These are phyloP conservation scores for Hippocampus guttulatus DNA, from an alignment of 2,113 vertebrate species.

Conservation along the genomic window DNA sequence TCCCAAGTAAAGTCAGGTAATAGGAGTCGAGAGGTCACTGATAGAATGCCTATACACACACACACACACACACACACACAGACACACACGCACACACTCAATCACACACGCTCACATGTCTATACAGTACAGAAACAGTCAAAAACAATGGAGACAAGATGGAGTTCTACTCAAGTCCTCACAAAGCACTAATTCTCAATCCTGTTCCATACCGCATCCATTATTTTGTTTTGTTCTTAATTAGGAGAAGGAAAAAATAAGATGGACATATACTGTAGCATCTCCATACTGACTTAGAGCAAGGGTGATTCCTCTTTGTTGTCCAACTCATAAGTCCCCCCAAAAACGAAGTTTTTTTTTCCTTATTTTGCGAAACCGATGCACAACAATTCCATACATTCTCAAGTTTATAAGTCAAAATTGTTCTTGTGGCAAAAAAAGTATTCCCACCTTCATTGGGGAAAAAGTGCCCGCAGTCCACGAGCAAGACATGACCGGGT, in stretches of 20 bases:
- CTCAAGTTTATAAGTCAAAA: slow-evolving; percentile 69
- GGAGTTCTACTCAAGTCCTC: slow-evolving; percentile 70
- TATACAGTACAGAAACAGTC: slow-evolving; percentile 78
- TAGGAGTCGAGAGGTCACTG: slow-evolving; percentile 85
- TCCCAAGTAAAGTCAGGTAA: slow-evolving; percentile 67
- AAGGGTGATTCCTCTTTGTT: slow-evolving; percentile 54
- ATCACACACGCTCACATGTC: slow-evolving; percentile 84
- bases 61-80: slow-evolving; percentile 75
- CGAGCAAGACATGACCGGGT: slow-evolving; percentile 32
- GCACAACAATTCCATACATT: slow-evolving; percentile 74
- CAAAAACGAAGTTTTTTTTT: slow-evolving; percentile 53
- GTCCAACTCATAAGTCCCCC: slow-evolving; percentile 65
- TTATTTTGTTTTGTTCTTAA: slow-evolving; percentile 58
- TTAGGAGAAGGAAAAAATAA: slow-evolving; percentile 51
- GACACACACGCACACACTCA: slow-evolving; percentile 75
- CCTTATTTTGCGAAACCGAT: slow-evolving; percentile 57
- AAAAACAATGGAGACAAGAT: slow-evolving; percentile 70
- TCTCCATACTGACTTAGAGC: slow-evolving; percentile 61
- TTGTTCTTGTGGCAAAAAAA: slow-evolving; percentile 64
- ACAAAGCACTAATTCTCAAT: slow-evolving; percentile 67
- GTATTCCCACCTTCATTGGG: slow-evolving; percentile 52
- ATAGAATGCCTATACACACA: slow-evolving; percentile 96
- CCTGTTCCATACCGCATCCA: slow-evolving; percentile 58
- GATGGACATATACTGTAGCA: slow-evolving; percentile 66
- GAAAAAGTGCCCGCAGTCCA: slow-evolving; percentile 52